phyloP scores from a whole-genome alignment of 64 coral and sea anemone species.

The Acropora tenuis region DNA sequence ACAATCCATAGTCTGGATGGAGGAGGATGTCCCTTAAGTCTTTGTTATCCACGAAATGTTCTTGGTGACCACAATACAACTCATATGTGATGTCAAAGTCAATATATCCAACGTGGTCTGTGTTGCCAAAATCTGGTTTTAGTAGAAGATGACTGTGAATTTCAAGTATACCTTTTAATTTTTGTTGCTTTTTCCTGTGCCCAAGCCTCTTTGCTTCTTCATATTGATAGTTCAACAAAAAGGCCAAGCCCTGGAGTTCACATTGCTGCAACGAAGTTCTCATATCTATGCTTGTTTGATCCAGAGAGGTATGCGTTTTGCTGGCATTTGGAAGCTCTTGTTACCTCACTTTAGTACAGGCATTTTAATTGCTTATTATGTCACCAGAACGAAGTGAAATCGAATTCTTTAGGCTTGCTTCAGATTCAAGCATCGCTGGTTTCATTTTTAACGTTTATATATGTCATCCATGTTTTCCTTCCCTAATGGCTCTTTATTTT shows the following conservation, averaged over 20 bases:
- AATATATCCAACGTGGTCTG: slow-evolving; percentile 58
- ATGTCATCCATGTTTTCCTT: no score
- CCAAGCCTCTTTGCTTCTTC: slow-evolving; percentile 59
- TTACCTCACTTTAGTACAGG: slow-evolving; percentile 33
- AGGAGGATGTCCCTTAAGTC: slow-evolving; percentile 58
- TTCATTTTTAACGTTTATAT: no score
- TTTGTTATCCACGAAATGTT: slow-evolving; percentile 64
- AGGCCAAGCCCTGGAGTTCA: slow-evolving; percentile 23
- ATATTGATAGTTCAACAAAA: slow-evolving; percentile 58
- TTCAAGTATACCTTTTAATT: slow-evolving; percentile 62
- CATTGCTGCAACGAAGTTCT: slow-evolving; percentile 54
- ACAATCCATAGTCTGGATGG: slow-evolving; percentile 63
- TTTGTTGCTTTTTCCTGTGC: slow-evolving; percentile 54
- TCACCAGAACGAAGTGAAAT: slow-evolving; percentile 30
- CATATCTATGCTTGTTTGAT: slow-evolving; percentile 54
- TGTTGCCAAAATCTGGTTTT: slow-evolving; percentile 37
- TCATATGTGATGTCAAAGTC: slow-evolving; percentile 69
- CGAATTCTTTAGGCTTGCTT: neutral
- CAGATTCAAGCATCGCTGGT: no score
- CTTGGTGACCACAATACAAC: slow-evolving; percentile 72
- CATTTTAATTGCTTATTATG: slow-evolving; percentile 31
- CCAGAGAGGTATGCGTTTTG: slow-evolving; percentile 31
- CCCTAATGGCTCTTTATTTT: no score
- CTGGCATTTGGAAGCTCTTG: slow-evolving; percentile 24
- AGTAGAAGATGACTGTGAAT: slow-evolving; percentile 73